Conservation (phyloP, 92 coral and sea anemone genomes). For the Epizoanthus stellaris region DNA sequence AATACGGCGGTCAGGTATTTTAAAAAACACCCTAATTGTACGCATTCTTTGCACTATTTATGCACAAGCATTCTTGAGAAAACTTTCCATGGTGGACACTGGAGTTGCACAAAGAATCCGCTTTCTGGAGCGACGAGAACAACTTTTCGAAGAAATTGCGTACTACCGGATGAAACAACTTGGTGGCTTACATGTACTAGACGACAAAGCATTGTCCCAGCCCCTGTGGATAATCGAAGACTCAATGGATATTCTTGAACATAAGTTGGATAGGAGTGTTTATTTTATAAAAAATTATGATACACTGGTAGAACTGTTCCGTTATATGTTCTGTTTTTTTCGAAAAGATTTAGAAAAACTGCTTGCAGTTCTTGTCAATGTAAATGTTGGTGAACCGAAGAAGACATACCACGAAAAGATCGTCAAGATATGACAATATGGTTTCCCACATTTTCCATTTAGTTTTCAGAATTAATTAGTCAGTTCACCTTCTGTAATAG, state of each 20-base stretch:
- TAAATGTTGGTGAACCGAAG: too few species aligned
- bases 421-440: too few species aligned
- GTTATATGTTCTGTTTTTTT: background rate
- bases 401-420: too few species aligned
- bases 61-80: constrained; percentile 16
- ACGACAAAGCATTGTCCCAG: too few species aligned
- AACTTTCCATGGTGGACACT: constrained; percentile 10
- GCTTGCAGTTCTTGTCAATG: background rate
- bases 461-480: too few species aligned
- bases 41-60: background rate
- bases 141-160: background rate
- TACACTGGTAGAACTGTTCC: too few species aligned
- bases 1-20: background rate
- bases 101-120: too few species aligned
- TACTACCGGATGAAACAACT: background rate
- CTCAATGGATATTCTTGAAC: background rate
- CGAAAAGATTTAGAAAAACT: background rate
- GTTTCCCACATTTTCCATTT: too few species aligned
- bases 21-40: background rate
- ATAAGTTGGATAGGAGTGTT: too few species aligned
- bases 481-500: too few species aligned
- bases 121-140: background rate
- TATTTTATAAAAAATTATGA: background rate
- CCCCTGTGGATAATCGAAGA: constrained; percentile 39
- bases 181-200: background rate